Evolutionary conservation across 2,797 vertebrate species (phyloP).

Genomic region (Sebastiscus tertius): DNA sequence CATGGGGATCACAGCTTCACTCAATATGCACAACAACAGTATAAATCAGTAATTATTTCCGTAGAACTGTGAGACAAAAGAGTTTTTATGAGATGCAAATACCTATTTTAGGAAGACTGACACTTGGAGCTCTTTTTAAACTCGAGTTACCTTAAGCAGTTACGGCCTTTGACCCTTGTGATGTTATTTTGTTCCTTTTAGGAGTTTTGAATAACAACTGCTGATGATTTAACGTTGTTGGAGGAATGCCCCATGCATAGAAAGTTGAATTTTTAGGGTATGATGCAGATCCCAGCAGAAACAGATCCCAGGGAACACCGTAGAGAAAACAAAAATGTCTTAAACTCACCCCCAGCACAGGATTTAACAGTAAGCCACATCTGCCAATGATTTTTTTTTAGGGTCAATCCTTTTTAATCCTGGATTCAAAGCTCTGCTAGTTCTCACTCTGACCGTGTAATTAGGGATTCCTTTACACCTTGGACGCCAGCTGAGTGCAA

Average conservation of each 20-base stretch:
- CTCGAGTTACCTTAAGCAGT: not conserved
- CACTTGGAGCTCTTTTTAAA: not conserved
- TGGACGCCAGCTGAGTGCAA: slow-evolving; percentile 37
- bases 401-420: slow-evolving; percentile 17
- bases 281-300: not conserved
- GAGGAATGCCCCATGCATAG: not conserved
- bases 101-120: not conserved
- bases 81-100: not conserved
- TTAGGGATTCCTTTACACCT: slow-evolving; percentile 18
- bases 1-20: slow-evolving; percentile 39
- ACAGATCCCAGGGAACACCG: not conserved
- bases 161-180: not conserved
- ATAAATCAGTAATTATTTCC: not conserved
- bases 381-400: slow-evolving; percentile 33
- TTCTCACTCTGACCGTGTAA: slow-evolving; percentile 13
- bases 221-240: not conserved
- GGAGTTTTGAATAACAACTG: not conserved
- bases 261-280: not conserved
- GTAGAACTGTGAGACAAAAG: not conserved
- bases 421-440: slow-evolving; percentile 5
- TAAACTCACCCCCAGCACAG: not conserved
- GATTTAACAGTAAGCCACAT: slow-evolving; percentile 8
- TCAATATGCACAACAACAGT: slow-evolving; percentile 5
- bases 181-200: not conserved
- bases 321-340: not conserved